Conservation (phyloP, 2,797 vertebrate species). For the Myotis findleyi region DNA sequence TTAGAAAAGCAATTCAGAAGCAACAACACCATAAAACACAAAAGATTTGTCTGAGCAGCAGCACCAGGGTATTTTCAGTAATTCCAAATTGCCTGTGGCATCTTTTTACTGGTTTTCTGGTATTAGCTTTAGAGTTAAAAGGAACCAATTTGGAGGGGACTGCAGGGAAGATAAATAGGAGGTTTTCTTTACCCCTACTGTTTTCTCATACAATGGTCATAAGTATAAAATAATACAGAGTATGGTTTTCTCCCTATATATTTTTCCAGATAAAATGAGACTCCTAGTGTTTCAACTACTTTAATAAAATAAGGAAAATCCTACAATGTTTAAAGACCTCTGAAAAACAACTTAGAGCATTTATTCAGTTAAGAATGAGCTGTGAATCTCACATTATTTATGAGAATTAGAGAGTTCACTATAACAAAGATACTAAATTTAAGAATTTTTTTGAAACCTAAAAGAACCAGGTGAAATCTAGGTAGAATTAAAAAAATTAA, state of each 20-base stretch:
- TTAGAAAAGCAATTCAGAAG: conserved; percentile 48
- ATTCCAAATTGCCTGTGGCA: conserved; percentile 43
- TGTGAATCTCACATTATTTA: not conserved
- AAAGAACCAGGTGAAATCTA: conserved; percentile 26
- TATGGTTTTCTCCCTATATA: not conserved
- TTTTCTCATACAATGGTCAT: conserved; percentile 45
- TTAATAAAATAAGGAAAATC: conserved; percentile 53
- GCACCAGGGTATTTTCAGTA: conserved; percentile 2
- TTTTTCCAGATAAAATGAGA: conserved; percentile 50
- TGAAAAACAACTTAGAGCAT: not conserved
- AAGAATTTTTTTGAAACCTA: conserved; percentile 15
- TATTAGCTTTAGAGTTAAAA: conserved; percentile 60
- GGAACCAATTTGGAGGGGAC: conserved; percentile 2
- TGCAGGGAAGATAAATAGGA: conserved; percentile 27
- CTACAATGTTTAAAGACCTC: not conserved
- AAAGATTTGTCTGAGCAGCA: conserved; percentile 13
- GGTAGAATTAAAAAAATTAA: conserved; percentile 38
- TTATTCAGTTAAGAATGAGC: conserved; percentile 40
- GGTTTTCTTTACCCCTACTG: conserved; percentile 39
- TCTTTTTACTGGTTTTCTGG: conserved; percentile 49
- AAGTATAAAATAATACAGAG: conserved; percentile 18
- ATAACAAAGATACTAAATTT: conserved; percentile 26
- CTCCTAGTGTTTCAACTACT: conserved; percentile 19
- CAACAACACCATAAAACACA: not conserved
- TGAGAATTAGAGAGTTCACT: conserved; percentile 46